Base-by-base conservation (phyloP, 2,797 vertebrate genomes). In the Astyanax mexicanus region DNA sequence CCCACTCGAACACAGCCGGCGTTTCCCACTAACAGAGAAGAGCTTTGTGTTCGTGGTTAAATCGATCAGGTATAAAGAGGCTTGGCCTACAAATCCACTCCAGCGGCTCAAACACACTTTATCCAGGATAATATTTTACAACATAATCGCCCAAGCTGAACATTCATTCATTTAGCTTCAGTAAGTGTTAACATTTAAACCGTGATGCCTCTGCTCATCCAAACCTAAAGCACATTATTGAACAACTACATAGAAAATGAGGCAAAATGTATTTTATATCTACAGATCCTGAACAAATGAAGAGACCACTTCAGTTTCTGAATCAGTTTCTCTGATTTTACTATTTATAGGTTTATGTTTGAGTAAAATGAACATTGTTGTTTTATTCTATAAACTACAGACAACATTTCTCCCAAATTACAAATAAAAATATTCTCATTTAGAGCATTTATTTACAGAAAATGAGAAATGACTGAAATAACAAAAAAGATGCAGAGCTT, bases 1-100 rank as follows among this genome's bases (percentile, higher is more conserved):
- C 60, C 73, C 70, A 72, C 71, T 81, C 71, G 78, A 84, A 85
- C 86, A 86, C 86, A 89, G 88, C 84, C 77, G 85, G 81, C 79
- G 80, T 78, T 85, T 55, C 74, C 83, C 81, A 90, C 86, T 85
- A 88, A 79, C 79, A 80, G 74, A 83, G 68, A 78, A 74, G 60
- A 75, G 6, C 49, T 79, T 86, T 86, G 54, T 80, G 86, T 88
- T 84, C 68, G 47, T 19, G 81, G 72, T 77, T 71, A 68, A 60
- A 88, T 89, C 40, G 83, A 88, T 88, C 64, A 75, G 82, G 87
- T 84, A 84, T 57, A 29, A 42, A 66, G 78, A 77, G 71, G 69
- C 65, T 72, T 69, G 62, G 65, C 79, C 42, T 7, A 29, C 54
- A 57, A 57, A 57, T 32, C 54, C 27, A 32, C 21, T 25, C 27